These are phyloP conservation scores for Beroe ovata DNA, from an alignment of 37 sponge, comb jelly and placozoan species.

Conservation along the genomic window DNA sequence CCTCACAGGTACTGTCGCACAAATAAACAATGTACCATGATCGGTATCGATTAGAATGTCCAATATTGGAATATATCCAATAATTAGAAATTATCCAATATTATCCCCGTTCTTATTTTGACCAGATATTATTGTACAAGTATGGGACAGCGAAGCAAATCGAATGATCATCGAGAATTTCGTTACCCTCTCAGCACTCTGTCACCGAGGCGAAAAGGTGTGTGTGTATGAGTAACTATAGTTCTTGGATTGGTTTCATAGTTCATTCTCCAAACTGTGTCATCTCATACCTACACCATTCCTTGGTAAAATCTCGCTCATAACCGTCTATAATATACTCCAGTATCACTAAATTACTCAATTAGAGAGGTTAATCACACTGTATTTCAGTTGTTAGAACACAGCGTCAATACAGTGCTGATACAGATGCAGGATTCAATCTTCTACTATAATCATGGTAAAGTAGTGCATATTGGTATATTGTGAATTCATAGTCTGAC, in stretches of 20 bases:
- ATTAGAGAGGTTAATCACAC: too few relatives aligned
- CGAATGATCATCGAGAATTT: conserved; percentile 12
- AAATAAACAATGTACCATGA: not conserved
- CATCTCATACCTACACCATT: too few relatives aligned
- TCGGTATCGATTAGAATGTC: too few relatives aligned
- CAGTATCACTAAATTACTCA: too few relatives aligned
- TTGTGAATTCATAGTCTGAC: not conserved
- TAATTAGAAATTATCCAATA: too few relatives aligned
- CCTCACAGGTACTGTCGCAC: not conserved
- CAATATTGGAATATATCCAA: too few relatives aligned
- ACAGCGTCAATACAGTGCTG: conserved; percentile 20
- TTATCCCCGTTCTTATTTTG: too few relatives aligned
- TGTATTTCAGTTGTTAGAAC: not conserved
- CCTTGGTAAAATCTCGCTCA: too few relatives aligned
- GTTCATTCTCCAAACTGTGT: too few relatives aligned
- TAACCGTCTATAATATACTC: too few relatives aligned
- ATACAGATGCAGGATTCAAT: not conserved
- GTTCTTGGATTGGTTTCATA: too few relatives aligned
- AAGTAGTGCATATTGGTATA: not conserved
- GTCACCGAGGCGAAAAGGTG: not conserved
- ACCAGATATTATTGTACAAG: conserved; percentile 48
- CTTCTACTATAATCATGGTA: conserved; percentile 30
- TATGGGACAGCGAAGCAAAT: conserved; percentile 6
- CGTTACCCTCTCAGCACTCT: conserved; percentile 19
- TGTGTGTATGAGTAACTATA: too few relatives aligned